phyloP scores from a whole-genome alignment of 2,797 vertebrate genomes.

The Peromyscus eremicus region DNA sequence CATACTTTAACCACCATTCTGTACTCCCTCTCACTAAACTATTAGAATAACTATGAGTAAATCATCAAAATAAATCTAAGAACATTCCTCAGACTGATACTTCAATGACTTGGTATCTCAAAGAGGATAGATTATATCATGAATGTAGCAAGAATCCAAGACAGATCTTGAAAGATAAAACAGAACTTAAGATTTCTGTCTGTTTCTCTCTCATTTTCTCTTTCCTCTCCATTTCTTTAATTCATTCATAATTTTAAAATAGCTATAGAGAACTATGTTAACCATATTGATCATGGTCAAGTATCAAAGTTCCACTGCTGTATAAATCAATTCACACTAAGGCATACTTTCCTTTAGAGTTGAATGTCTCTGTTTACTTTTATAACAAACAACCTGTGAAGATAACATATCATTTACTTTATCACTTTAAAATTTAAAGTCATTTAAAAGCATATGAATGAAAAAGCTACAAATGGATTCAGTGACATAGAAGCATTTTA shows the following conservation, averaged over 20 bases:
- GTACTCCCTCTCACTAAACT: neutral
- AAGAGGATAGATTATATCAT: slow-evolving; percentile 25
- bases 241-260: neutral
- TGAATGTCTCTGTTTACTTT: neutral
- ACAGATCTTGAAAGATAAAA: neutral
- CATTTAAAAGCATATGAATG: neutral
- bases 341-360: neutral
- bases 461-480: slow-evolving; percentile 22
- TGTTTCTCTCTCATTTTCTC: neutral
- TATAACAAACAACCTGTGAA: neutral
- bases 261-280: neutral
- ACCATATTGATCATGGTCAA: neutral
- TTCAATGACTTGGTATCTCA: neutral
- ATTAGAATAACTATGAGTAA: neutral
- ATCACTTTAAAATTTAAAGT: slow-evolving; percentile 44
- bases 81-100: neutral
- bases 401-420: neutral
- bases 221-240: neutral
- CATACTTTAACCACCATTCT: neutral
- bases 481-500: slow-evolving; percentile 46
- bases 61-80: neutral
- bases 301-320: slow-evolving; percentile 59
- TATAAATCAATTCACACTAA: neutral
- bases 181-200: neutral
- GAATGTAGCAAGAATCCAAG: neutral